A percentile compares a stretch with the other conserved stretches of the same genome.
phyloP scores from a whole-genome alignment of 1,140 invertebrate species.

The Drosophila pseudoananassae region DNA sequence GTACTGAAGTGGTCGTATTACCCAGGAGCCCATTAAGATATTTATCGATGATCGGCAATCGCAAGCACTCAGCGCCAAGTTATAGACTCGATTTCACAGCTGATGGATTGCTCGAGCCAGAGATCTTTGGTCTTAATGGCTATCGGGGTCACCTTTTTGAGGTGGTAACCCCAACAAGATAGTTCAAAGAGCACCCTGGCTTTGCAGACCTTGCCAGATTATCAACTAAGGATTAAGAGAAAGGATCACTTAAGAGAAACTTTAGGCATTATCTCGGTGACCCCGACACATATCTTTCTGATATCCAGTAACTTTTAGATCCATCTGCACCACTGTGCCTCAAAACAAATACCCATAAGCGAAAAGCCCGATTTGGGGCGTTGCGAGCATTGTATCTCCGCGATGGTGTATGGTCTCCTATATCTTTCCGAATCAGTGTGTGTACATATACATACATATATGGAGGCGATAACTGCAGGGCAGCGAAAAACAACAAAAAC shows the following conservation, averaged over 20 bases:
- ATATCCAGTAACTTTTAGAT: too few species aligned
- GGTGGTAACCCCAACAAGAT: too few species aligned
- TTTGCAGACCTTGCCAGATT: too few species aligned
- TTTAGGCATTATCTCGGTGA: neutral
- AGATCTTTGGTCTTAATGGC: neutral
- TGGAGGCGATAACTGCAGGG: conserved; percentile 30
- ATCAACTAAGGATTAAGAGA: neutral
- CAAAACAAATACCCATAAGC: conserved; percentile 61
- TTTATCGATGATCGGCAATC: conserved; percentile 18
- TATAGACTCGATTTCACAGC: conserved; percentile 25
- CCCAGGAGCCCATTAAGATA: conserved; percentile 40
- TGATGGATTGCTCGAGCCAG: conserved; percentile 22
- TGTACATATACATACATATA: neutral
- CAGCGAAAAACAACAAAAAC: too few species aligned
- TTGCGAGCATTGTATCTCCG: conserved; percentile 48
- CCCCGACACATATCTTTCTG: too few species aligned
- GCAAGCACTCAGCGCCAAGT: conserved; percentile 20
- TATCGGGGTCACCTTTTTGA: too few species aligned
- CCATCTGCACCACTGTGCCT: conserved; percentile 37
- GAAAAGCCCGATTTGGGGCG: conserved; percentile 65
- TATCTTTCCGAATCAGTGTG: conserved; percentile 19
- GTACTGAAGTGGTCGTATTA: conserved; percentile 27
- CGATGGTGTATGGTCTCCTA: conserved; percentile 14
- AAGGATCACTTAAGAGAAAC: neutral
- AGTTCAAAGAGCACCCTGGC: too few species aligned